A percentile compares a stretch with the other conserved stretches of the same genome.
Evolutionary conservation across 2,888 invertebrate species (phyloP).

Genomic region (Leptinotarsa peninsularis): DNA sequence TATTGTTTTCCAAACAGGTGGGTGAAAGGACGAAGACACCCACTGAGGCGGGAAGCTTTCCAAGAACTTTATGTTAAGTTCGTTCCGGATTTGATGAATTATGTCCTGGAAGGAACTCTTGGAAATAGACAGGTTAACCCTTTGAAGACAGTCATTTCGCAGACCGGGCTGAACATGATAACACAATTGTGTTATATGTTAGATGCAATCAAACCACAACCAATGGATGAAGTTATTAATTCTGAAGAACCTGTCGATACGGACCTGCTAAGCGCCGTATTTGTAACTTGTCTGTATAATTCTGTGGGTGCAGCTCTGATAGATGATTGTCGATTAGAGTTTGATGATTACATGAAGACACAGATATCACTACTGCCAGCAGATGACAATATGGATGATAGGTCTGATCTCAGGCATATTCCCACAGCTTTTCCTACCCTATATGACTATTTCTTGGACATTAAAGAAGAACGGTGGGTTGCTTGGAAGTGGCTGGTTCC

Average conservation of each 20-base stretch:
- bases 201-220: slow-evolving; percentile 75
- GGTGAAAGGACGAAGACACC: slow-evolving; percentile 72
- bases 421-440: slow-evolving; percentile 79
- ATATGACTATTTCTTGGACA: slow-evolving; percentile 86
- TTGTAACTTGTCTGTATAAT: slow-evolving; percentile 82
- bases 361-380: slow-evolving; percentile 73
- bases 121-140: slow-evolving; percentile 76
- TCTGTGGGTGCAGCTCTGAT: slow-evolving; percentile 86
- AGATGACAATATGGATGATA: slow-evolving; percentile 74
- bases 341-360: slow-evolving; percentile 83
- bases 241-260: slow-evolving; percentile 67
- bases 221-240: slow-evolving; percentile 26
- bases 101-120: slow-evolving; percentile 78
- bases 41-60: slow-evolving; percentile 65
- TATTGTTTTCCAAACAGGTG: slow-evolving; percentile 67
- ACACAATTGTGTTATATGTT: slow-evolving; percentile 85
- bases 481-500: slow-evolving; percentile 89
- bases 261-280: slow-evolving; percentile 78
- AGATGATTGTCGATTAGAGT: slow-evolving; percentile 75
- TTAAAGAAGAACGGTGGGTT: slow-evolving; percentile 77
- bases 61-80: slow-evolving; percentile 80
- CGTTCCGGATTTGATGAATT: slow-evolving; percentile 77
- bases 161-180: slow-evolving; percentile 89
- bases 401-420: slow-evolving; percentile 78
- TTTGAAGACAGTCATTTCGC: slow-evolving; percentile 83